Percentiles rank a stretch among this genome's conserved stretches.
These are phyloP conservation scores for Limnodromus scolopaceus DNA, from an alignment of 2,797 vertebrate genomes.

Conservation along the genomic window DNA sequence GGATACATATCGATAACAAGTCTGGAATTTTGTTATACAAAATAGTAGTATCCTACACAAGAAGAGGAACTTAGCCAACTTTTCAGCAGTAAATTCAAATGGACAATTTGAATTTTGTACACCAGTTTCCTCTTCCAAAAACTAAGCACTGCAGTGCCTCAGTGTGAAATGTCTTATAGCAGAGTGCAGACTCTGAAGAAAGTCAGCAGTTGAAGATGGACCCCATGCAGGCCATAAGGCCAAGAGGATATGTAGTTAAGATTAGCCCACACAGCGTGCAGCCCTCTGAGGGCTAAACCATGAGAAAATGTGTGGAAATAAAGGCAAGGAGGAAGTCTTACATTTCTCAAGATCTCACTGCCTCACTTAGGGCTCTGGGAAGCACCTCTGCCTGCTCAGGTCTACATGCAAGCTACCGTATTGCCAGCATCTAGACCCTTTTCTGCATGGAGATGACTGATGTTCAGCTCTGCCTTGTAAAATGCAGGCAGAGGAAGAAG, in stretches of 20 bases:
- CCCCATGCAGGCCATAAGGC: not conserved
- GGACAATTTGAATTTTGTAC: not conserved
- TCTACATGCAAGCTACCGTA: not conserved
- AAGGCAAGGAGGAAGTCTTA: not conserved
- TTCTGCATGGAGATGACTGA: not conserved
- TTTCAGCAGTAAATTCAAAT: not conserved
- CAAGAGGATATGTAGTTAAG: not conserved
- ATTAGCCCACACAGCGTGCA: not conserved
- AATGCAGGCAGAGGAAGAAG: not conserved
- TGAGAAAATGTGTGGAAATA: rapidly evolving
- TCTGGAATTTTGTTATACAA: not conserved
- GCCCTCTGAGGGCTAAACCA: not conserved
- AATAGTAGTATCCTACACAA: not conserved
- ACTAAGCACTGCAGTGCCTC: not conserved
- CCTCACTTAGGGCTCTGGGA: not conserved
- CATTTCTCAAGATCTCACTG: not conserved
- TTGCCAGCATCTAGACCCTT: not conserved
- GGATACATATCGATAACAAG: rapidly evolving
- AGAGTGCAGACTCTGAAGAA: not conserved
- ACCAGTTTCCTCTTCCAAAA: not conserved
- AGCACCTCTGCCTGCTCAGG: not conserved
- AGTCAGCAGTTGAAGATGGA: not conserved
- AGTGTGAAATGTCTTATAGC: not conserved
- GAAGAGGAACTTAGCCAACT: not conserved
- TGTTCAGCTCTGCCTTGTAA: not conserved